Evolutionary conservation across 1,140 invertebrate genomes (phyloP), one percentile per base, ranked within the genome.

Genomic region (Meloidogyne floridensis): DNA sequence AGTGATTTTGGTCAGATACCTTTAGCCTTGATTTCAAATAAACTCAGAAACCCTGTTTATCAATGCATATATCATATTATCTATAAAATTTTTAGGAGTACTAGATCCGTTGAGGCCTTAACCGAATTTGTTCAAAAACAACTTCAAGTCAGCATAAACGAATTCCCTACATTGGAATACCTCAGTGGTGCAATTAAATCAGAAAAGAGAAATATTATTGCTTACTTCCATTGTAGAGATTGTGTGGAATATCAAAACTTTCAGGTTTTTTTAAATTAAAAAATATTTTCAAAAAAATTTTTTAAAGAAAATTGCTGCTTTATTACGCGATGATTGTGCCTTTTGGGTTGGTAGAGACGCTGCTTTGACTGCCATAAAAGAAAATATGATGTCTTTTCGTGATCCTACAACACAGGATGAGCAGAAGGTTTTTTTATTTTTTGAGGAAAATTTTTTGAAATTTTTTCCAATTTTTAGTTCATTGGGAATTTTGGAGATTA

Each of bases 401-500:
- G 88, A 89, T 83, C 88, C 88, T n/a, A 80, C 76, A 56, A 89
- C 84, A 4, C 78, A 89, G 15, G 87, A 86, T 42, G 87, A 87
- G 81, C 71, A 85, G 72, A 87, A 90, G 73, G 86, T 90, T 80
- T 72, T 78, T 65, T 65, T 18, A 8, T 79, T 70, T 71, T 69
- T 18, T 51, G n/a, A n/a, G 53, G 0, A n/a, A 32, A 20, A 78
- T 9, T 65, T 65, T 65, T 53, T 53, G 53, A n/a, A 18, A 10
- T 42, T 51, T 43, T 82, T 11, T 8, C 51, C 2, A 43, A 20
- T 76, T 47, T 54, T 80, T 42, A 86, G 81, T 93, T 91, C 87
- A 87, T 84, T 32, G 92, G 92, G 1, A 83, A 85, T n/a, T 81
- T 92, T 72, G 87, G 86, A 53, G 90, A 92, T 80, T 92, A 91